These are phyloP conservation scores for Paraescarpia echinospica DNA, from an alignment of 1,140 invertebrate species.

Conservation along the genomic window DNA sequence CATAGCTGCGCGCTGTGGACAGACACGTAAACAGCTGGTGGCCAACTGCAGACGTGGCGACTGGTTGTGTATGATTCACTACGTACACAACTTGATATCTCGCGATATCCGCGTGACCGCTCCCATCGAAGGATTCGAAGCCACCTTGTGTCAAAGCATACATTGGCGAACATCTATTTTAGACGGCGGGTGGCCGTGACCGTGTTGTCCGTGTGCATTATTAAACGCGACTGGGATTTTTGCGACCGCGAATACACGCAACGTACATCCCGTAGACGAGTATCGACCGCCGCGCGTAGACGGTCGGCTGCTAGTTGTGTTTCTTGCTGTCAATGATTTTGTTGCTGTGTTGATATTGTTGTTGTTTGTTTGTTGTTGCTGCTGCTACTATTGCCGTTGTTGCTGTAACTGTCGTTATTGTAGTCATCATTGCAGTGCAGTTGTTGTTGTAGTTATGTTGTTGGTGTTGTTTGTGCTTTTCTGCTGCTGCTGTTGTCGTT, in stretches of 20 bases:
- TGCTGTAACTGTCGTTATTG: neutral
- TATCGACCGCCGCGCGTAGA: neutral
- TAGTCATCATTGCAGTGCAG: neutral
- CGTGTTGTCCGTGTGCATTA: neutral
- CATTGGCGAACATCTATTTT: neutral
- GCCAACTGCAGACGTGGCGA: neutral
- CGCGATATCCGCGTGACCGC: neutral
- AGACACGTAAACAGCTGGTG: neutral
- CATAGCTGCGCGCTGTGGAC: neutral
- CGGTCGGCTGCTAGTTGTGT: neutral
- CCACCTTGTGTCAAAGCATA: neutral
- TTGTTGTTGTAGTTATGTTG: neutral
- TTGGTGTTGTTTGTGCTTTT: neutral
- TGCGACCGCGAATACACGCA: neutral
- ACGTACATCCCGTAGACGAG: neutral
- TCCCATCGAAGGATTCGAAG: neutral
- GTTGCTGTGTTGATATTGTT: neutral
- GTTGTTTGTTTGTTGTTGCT: neutral
- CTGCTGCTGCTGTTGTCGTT: neutral
- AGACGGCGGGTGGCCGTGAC: no score
- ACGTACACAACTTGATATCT: neutral
- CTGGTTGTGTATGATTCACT: neutral
- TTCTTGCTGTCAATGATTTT: neutral
- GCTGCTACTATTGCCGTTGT: neutral
- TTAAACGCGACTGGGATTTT: neutral